Percentiles rank a stretch among this genome's conserved stretches.
These are phyloP conservation scores for Oenanthe melanoleuca DNA, from an alignment of 2,113 vertebrate genomes.

Conservation along the genomic window DNA sequence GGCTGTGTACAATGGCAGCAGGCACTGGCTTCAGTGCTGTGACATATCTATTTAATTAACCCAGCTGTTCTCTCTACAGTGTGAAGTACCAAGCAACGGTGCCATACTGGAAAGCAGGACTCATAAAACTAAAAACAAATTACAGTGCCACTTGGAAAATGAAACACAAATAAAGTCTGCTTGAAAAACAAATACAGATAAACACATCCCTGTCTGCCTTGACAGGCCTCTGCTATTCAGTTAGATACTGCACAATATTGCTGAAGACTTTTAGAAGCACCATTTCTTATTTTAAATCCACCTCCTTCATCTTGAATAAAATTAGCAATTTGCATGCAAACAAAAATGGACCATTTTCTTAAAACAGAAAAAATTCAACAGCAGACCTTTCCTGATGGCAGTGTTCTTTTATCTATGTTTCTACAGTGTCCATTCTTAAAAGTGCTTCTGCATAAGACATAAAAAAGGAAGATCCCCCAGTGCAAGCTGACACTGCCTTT, in stretches of 20 bases:
- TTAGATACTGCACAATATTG: not conserved
- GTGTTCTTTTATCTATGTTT: not conserved
- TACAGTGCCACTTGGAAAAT: constrained; percentile 8
- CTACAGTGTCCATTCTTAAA: not conserved
- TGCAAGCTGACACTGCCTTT: not conserved
- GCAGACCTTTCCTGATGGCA: not conserved
- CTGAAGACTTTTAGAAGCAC: not conserved
- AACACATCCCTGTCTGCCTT: not conserved
- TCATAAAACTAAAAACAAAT: constrained; percentile 28
- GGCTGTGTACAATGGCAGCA: constrained; percentile 50
- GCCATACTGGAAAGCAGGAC: constrained; percentile 35
- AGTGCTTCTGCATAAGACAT: not conserved
- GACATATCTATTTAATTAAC: constrained; percentile 82
- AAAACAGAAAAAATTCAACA: not conserved
- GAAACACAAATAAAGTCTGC: constrained; percentile 20
- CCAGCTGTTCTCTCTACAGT: constrained; percentile 66
- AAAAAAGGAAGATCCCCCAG: not conserved
- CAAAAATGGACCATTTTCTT: not conserved
- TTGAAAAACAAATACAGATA: not conserved
- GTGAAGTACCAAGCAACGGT: constrained; percentile 25
- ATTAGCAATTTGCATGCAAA: not conserved
- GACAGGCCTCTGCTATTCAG: not conserved
- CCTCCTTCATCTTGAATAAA: not conserved
- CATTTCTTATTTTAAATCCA: not conserved
- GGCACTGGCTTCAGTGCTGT: constrained; percentile 60